Evolutionary conservation across 2,113 vertebrate species (phyloP).

Genomic region (Lamprotornis superbus): DNA sequence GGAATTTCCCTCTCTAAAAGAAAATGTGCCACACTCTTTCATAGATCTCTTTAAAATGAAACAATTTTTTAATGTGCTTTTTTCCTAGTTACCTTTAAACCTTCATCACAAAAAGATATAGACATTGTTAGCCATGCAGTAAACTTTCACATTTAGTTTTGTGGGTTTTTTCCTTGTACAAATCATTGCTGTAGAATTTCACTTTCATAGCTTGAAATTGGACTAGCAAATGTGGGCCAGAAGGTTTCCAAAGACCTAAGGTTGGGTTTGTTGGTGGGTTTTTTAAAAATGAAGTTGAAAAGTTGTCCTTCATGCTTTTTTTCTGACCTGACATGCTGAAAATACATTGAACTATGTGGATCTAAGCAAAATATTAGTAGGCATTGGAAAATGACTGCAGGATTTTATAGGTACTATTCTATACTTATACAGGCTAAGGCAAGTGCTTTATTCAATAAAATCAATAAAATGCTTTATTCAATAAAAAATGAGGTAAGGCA

Average conservation of each 20-base stretch:
- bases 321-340: not conserved
- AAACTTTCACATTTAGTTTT: not conserved
- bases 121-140: not conserved
- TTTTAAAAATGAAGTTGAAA: not conserved
- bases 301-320: not conserved
- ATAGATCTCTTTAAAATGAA: not conserved
- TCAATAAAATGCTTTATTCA: not conserved
- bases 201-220: not conserved
- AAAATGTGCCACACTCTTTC: not conserved
- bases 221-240: not conserved
- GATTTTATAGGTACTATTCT: not conserved
- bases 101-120: not conserved
- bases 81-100: not conserved
- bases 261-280: accelerated
- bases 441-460: not conserved
- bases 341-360: not conserved
- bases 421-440: not conserved
- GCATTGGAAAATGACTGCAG: not conserved
- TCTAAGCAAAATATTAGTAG: not conserved
- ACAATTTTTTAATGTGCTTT: not conserved
- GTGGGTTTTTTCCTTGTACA: not conserved
- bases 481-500: not conserved
- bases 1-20: not conserved
- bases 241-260: not conserved
- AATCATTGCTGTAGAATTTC: not conserved